A percentile compares a stretch with the other conserved stretches of the same genome.
Conservation (phyloP, 2,797 vertebrate species). For the Gephyroberyx darwinii region DNA sequence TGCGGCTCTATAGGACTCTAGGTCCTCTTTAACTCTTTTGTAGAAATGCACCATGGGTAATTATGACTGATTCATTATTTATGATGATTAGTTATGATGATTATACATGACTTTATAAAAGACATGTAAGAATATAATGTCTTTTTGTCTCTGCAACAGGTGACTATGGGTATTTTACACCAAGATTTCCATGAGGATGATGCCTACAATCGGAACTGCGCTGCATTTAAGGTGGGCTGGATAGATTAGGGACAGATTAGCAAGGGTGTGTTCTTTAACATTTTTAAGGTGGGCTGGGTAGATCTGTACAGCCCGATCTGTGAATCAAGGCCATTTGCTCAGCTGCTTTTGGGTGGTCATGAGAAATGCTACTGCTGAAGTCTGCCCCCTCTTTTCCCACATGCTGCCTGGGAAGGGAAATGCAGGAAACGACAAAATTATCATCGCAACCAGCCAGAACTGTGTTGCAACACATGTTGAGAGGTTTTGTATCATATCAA, state of each 20-base stretch:
- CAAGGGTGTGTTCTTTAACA: neutral
- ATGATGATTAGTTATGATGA: too few relatives aligned
- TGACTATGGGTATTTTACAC: constrained; percentile 84
- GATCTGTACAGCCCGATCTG: constrained; percentile 8
- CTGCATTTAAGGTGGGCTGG: constrained; percentile 88
- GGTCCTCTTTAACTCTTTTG: constrained; percentile 1
- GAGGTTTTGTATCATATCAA: neutral
- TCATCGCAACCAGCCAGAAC: neutral
- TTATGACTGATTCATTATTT: neutral
- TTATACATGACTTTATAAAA: neutral
- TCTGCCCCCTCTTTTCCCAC: constrained; percentile 1
- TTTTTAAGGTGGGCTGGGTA: neutral
- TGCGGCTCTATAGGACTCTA: neutral
- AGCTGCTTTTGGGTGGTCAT: constrained; percentile 18
- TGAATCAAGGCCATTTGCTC: constrained; percentile 17
- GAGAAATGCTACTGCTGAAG: constrained; percentile 7
- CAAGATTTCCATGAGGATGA: constrained; percentile 86
- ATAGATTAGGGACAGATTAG: too few relatives aligned
- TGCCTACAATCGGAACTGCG: constrained; percentile 88
- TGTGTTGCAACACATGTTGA: too few relatives aligned
- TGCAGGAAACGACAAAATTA: neutral
- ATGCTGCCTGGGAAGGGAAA: constrained; percentile 11
- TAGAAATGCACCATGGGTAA: neutral
- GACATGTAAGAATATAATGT: constrained; percentile 6
- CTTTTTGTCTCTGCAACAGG: constrained; percentile 75